Conservation (phyloP, 2,113 vertebrate genomes). For the Ictalurus furcatus region DNA sequence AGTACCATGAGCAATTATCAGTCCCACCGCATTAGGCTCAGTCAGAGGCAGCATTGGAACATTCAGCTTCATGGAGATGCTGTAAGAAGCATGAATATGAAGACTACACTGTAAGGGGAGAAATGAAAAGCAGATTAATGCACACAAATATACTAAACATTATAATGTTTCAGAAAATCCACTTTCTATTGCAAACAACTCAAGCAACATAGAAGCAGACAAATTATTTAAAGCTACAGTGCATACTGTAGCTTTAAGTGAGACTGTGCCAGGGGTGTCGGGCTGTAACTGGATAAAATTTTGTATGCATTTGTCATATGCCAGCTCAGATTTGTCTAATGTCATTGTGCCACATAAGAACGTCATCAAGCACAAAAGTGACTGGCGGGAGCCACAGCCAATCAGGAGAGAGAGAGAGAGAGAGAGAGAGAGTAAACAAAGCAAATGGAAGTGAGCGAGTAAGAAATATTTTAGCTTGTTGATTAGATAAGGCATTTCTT, state of each 20-base stretch:
- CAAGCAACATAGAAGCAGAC: neutral
- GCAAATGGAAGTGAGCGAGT: neutral
- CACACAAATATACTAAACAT: neutral
- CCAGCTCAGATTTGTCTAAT: neutral
- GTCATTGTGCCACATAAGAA: neutral
- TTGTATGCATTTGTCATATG: neutral
- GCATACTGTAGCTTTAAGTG: too few relatives aligned
- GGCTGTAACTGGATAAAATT: neutral
- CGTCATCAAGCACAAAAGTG: neutral
- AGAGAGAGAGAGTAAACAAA: neutral
- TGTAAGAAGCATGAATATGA: slow-evolving; percentile 90
- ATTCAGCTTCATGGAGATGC: slow-evolving; percentile 88
- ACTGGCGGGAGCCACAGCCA: neutral
- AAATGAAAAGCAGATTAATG: slow-evolving; percentile 32
- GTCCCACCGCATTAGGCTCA: slow-evolving; percentile 87
- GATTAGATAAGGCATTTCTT: neutral
- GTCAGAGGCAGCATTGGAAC: slow-evolving; percentile 88
- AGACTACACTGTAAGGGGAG: slow-evolving; percentile 84
- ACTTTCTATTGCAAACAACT: neutral
- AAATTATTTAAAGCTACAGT: neutral
- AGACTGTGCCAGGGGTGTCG: neutral
- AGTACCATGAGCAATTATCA: slow-evolving; percentile 90
- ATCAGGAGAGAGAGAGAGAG: neutral
- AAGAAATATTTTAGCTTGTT: neutral
- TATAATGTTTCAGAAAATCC: neutral